phyloP scores from a whole-genome alignment of 2,888 invertebrate species.

The Caenorhabditis sp. region DNA sequence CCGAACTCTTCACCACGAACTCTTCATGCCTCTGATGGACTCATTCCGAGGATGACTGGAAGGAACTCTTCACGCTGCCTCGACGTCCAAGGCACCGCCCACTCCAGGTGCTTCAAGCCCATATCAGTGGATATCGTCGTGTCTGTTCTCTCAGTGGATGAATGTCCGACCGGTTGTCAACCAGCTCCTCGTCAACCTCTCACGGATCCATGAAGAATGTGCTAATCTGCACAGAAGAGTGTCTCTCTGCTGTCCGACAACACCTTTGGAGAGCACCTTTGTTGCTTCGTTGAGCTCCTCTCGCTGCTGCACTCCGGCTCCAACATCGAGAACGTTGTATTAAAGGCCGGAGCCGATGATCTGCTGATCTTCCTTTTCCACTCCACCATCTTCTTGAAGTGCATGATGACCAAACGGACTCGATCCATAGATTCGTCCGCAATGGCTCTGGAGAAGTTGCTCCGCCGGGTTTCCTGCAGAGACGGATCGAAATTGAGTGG shows the following conservation, averaged over 20 bases:
- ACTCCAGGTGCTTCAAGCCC: neutral
- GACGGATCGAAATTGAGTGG: no score
- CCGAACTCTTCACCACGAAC: slow-evolving; percentile 73
- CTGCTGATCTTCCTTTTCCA: slow-evolving; percentile 69
- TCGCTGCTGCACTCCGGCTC: slow-evolving; percentile 61
- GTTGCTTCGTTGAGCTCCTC: slow-evolving; percentile 61
- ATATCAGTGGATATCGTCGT: slow-evolving; percentile 66
- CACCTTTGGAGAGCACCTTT: slow-evolving; percentile 52
- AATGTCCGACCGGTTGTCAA: slow-evolving; percentile 61
- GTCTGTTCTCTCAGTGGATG: slow-evolving; percentile 68
- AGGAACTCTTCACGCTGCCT: slow-evolving; percentile 28
- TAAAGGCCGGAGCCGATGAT: slow-evolving; percentile 67
- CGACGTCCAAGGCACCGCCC: slow-evolving; percentile 17
- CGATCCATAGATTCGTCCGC: slow-evolving; percentile 64
- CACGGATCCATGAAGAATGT: slow-evolving; percentile 60
- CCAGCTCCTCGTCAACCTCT: slow-evolving; percentile 56
- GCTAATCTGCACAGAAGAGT: slow-evolving; percentile 26
- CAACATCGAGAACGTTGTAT: slow-evolving; percentile 62
- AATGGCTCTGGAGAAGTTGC: slow-evolving; percentile 61
- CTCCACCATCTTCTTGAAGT: slow-evolving; percentile 68
- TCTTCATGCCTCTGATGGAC: slow-evolving; percentile 38
- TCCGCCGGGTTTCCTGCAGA: slow-evolving; percentile 54
- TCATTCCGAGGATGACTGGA: slow-evolving; percentile 49
- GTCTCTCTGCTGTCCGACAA: slow-evolving; percentile 32
- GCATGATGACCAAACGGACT: slow-evolving; percentile 48